Percentiles rank a stretch among this genome's conserved stretches.
phyloP scores from a whole-genome alignment of 2,797 vertebrate genomes.

The Botia kubotai region DNA sequence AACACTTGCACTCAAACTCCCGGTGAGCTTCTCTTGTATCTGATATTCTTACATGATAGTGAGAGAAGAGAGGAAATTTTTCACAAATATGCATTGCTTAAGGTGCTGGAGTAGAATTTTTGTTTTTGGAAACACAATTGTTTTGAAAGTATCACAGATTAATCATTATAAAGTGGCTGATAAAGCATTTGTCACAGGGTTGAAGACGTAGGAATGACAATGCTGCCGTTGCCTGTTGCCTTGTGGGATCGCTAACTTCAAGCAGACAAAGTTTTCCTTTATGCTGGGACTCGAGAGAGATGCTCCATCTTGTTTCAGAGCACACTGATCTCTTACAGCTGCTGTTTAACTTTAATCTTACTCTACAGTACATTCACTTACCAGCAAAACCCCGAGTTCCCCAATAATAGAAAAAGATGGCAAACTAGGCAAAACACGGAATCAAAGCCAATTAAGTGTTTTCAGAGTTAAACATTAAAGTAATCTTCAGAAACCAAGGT shows the following conservation, averaged over 20 bases:
- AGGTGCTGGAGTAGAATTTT: slow-evolving; percentile 59
- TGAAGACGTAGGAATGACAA: slow-evolving; percentile 61
- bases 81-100: slow-evolving; percentile 60
- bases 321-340: slow-evolving; percentile 66
- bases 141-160: slow-evolving; percentile 63
- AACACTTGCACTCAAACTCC: slow-evolving; percentile 23
- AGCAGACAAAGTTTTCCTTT: slow-evolving; percentile 71
- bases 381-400: slow-evolving; percentile 59
- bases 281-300: slow-evolving; percentile 69
- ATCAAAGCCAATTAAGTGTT: slow-evolving; percentile 73
- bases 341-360: slow-evolving; percentile 73
- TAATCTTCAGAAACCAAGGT: slow-evolving; percentile 9
- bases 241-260: slow-evolving; percentile 75
- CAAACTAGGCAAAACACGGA: slow-evolving; percentile 32
- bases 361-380: slow-evolving; percentile 47
- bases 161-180: slow-evolving; percentile 58
- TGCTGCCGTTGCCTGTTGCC: slow-evolving; percentile 67
- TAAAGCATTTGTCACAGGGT: slow-evolving; percentile 53
- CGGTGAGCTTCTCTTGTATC: not conserved
- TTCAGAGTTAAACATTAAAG: slow-evolving; percentile 60
- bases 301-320: slow-evolving; percentile 52
- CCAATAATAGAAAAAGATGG: slow-evolving; percentile 43
- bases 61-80: slow-evolving; percentile 57
- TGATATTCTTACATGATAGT: slow-evolving; percentile 5
- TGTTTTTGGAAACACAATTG: slow-evolving; percentile 23